phyloP scores from a whole-genome alignment of 2,113 vertebrate genomes.

The Eolophus roseicapilla region DNA sequence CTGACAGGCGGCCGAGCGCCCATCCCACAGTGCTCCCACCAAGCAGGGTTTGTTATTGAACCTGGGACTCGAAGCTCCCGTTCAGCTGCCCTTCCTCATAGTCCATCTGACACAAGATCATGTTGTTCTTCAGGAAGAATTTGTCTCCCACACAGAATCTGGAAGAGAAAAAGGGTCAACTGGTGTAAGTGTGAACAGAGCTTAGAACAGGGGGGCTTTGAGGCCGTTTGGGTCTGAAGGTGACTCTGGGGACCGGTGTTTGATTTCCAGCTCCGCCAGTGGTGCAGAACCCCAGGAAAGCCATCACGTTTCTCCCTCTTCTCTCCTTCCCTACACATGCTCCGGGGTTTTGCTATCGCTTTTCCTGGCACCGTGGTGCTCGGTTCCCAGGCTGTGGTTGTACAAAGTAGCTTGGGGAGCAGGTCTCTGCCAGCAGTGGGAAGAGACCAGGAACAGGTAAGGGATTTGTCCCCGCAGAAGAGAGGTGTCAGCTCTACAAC shows the following conservation, averaged over 20 bases:
- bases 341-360: neutral
- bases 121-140: conserved; percentile 99
- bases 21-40: conserved; percentile 73
- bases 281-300: neutral
- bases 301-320: fast-evolving
- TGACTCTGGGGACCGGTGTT: neutral
- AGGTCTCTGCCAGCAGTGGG: neutral
- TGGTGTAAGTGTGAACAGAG: neutral
- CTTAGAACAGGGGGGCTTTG: fast-evolving
- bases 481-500: neutral
- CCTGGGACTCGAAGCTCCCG: conserved; percentile 96
- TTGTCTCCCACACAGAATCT: conserved; percentile 99
- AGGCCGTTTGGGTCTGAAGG: neutral
- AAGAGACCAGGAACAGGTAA: neutral
- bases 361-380: neutral
- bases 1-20: conserved; percentile 84
- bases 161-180: neutral
- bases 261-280: neutral
- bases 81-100: conserved; percentile 99
- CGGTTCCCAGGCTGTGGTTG: neutral
- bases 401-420: neutral
- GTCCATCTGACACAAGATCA: conserved; percentile 99
- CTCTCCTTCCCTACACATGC: neutral
- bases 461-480: neutral
- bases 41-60: conserved; percentile 86